Percentiles rank a stretch among this genome's conserved stretches.
These are phyloP conservation scores for Anhinga rufa DNA, from an alignment of 2,113 vertebrate genomes.

Conservation along the genomic window DNA sequence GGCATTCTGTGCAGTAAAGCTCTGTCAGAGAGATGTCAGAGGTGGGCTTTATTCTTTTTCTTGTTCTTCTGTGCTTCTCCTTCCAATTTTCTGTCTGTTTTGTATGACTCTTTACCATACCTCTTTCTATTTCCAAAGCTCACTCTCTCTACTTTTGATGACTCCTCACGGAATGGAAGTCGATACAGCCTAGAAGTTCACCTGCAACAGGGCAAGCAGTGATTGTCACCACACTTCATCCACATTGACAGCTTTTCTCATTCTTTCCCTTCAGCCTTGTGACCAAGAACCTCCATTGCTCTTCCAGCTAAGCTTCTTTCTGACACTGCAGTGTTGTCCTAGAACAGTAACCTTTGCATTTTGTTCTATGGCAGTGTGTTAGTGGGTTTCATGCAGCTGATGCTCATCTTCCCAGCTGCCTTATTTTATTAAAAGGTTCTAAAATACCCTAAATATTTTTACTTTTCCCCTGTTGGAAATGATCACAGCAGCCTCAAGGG, in stretches of 20 bases:
- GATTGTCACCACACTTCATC: background rate
- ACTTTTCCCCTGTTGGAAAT: background rate
- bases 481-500: background rate
- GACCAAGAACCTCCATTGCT: background rate
- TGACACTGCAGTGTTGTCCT: background rate
- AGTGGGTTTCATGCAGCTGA: background rate
- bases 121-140: background rate
- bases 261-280: background rate
- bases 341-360: background rate
- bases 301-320: background rate
- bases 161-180: background rate
- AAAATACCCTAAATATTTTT: background rate
- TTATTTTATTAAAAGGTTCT: background rate
- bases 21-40: background rate
- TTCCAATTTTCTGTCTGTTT: background rate
- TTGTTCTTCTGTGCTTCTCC: background rate
- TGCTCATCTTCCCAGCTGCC: background rate
- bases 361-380: background rate
- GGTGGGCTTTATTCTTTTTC: background rate
- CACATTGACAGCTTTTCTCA: background rate
- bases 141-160: background rate
- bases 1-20: background rate
- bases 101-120: background rate
- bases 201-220: background rate
- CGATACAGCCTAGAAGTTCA: background rate